phyloP scores from a whole-genome alignment of 2,113 vertebrate genomes.

The Dromaius novaehollandiae region DNA sequence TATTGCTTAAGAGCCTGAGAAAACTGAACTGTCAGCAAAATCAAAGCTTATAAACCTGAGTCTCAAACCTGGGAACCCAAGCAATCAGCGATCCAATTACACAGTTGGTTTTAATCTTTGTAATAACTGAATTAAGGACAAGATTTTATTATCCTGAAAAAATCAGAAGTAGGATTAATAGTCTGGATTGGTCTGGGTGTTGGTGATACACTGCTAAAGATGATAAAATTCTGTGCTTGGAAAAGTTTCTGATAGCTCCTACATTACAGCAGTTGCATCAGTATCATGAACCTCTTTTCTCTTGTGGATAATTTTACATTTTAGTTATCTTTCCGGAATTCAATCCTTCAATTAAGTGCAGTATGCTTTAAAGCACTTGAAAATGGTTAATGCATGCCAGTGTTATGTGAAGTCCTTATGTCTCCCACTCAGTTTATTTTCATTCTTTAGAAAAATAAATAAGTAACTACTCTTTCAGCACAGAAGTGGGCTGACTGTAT shows the following conservation, averaged over 20 bases:
- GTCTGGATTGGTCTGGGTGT: neutral
- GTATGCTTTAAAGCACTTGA: neutral
- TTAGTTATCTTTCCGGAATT: neutral
- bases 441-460: neutral
- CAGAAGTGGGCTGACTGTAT: neutral
- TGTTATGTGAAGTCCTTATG: neutral
- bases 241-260: neutral
- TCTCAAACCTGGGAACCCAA: neutral
- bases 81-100: neutral
- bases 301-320: neutral
- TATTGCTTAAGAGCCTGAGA: neutral
- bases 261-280: neutral
- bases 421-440: neutral
- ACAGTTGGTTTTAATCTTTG: slow-evolving; percentile 15
- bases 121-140: slow-evolving; percentile 26
- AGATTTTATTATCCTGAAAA: slow-evolving; percentile 12
- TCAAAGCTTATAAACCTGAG: neutral
- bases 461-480: neutral
- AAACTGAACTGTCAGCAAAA: neutral
- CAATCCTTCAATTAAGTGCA: neutral
- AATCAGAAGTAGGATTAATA: neutral
- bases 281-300: neutral
- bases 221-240: neutral
- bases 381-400: neutral
- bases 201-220: neutral